A percentile compares a stretch with the other conserved stretches of the same genome.
phyloP scores from a whole-genome alignment of 2,797 vertebrate species.

The Microctenopoma stevenorrisi region DNA sequence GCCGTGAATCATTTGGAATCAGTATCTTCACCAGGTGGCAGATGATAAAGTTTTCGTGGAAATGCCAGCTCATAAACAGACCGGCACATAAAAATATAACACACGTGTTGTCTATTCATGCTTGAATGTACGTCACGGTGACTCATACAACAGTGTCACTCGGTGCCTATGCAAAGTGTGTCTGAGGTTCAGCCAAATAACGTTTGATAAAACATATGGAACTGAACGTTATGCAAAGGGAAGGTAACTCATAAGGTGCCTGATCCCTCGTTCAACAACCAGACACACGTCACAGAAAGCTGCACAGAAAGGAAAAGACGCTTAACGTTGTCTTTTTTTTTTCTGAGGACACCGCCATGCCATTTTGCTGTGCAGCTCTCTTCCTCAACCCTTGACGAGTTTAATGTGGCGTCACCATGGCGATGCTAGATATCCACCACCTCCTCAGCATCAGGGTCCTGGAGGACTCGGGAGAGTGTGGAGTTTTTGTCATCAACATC shows the following conservation, averaged over 20 bases:
- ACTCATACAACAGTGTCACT: constrained; percentile 27
- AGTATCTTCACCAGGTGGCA: not conserved
- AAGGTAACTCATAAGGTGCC: constrained; percentile 22
- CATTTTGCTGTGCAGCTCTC: constrained; percentile 23
- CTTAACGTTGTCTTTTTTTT: not conserved
- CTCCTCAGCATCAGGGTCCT: constrained; percentile 72
- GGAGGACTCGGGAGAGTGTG: constrained; percentile 70
- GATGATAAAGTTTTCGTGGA: constrained; percentile 15
- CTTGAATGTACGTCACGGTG: not conserved
- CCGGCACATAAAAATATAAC: constrained; percentile 2
- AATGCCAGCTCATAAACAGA: constrained; percentile 23
- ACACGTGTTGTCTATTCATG: not conserved
- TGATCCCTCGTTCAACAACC: constrained; percentile 18
- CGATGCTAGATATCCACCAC: constrained; percentile 52
- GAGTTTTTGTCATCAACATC: constrained; percentile 68
- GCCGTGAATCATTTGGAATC: constrained; percentile 35
- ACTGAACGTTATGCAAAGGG: constrained; percentile 56
- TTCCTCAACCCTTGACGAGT: constrained; percentile 35
- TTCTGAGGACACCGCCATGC: constrained; percentile 20
- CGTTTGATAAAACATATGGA: constrained; percentile 33
- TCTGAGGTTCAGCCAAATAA: constrained; percentile 25
- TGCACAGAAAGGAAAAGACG: constrained; percentile 16
- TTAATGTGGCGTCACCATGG: constrained; percentile 62
- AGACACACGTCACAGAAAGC: constrained; percentile 23
- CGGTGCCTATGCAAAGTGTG: constrained; percentile 56